These are phyloP conservation scores for Pangasius larnaudii DNA, from an alignment of 2,797 vertebrate species.

Conservation along the genomic window DNA sequence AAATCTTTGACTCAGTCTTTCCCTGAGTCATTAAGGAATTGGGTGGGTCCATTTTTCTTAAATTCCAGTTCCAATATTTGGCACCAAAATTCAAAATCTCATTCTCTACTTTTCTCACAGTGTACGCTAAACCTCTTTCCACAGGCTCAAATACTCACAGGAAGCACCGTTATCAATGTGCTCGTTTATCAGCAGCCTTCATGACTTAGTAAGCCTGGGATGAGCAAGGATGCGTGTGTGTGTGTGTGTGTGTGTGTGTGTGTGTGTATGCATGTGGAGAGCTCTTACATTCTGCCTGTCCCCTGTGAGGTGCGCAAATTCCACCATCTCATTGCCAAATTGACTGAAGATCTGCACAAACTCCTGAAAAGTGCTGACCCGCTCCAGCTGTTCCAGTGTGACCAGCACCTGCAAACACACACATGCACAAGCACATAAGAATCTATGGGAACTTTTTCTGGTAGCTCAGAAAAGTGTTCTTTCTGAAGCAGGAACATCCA, in stretches of 20 bases:
- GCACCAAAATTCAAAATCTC: background rate
- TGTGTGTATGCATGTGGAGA: background rate
- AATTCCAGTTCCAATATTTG: too few relatives aligned
- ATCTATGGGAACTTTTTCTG: background rate
- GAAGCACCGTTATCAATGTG: background rate
- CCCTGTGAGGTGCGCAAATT: slow-evolving; percentile 97
- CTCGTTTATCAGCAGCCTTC: background rate
- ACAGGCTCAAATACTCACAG: background rate
- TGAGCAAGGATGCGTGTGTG: background rate
- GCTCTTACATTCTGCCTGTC: slow-evolving; percentile 95
- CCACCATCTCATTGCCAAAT: slow-evolving; percentile 99
- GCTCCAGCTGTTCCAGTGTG: slow-evolving; percentile 94
- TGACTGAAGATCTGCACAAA: slow-evolving; percentile 99
- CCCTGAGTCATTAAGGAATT: too few relatives aligned
- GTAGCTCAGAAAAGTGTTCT: background rate
- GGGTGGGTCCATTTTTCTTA: background rate
- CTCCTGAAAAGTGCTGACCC: slow-evolving; percentile 96
- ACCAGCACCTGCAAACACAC: slow-evolving; percentile 84
- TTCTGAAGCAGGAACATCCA: background rate
- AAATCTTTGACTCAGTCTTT: background rate
- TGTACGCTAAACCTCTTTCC: background rate
- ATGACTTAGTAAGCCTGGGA: background rate
- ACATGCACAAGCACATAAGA: slow-evolving; percentile 30
- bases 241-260: background rate
- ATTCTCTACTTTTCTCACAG: background rate